Evolutionary conservation across 2,113 vertebrate species (phyloP).

Genomic region (Dicaeum eximium): DNA sequence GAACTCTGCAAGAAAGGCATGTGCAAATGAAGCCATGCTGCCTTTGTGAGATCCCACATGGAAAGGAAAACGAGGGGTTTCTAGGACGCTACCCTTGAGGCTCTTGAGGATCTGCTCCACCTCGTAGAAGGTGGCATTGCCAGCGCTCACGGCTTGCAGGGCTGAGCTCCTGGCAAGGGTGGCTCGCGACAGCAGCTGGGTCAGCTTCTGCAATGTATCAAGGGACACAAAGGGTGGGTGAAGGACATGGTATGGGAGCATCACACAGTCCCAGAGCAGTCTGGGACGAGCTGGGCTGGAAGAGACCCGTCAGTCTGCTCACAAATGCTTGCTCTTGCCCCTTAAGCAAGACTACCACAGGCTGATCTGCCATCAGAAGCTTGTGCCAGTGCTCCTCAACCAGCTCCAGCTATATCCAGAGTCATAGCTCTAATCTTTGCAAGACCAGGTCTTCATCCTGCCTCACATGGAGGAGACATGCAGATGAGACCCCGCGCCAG

Average conservation of each 20-base stretch:
- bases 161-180: constrained; percentile 76
- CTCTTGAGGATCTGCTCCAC: constrained; percentile 80
- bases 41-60: not conserved
- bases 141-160: constrained; percentile 74
- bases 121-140: constrained; percentile 77
- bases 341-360: not conserved
- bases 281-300: not conserved
- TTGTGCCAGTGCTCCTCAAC: not conserved
- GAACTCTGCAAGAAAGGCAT: constrained; percentile 70
- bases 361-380: not conserved
- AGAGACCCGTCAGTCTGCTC: not conserved
- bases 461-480: rapidly evolving
- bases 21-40: not conserved
- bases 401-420: not conserved
- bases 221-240: not conserved
- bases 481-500: not conserved
- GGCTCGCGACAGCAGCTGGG: constrained; percentile 77
- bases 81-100: constrained; percentile 77
- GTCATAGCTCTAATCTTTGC: not conserved
- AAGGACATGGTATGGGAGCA: rapidly evolving
- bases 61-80: not conserved
- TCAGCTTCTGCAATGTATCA: constrained; percentile 68
- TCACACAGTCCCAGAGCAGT: not conserved
- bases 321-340: not conserved
- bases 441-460: not conserved